Evolutionary conservation across 1,140 invertebrate species (phyloP).

Genomic region (Aphidius ervi): DNA sequence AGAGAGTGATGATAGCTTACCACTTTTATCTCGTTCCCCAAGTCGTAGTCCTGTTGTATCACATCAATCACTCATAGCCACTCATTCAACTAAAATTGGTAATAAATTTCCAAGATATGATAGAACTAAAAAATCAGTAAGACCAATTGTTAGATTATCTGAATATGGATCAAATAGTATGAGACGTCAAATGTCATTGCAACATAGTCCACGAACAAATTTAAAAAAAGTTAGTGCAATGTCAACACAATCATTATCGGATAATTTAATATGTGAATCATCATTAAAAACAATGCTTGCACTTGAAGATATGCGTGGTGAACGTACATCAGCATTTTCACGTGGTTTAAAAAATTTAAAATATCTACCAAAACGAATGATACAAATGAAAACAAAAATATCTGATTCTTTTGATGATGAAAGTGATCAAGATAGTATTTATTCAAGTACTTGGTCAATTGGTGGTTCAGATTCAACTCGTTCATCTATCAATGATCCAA

Average conservation of each 20-base stretch:
- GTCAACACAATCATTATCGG: conserved; percentile 36
- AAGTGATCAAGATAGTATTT: conserved; percentile 33
- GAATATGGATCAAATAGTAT: conserved; percentile 22
- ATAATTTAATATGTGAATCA: conserved; percentile 40
- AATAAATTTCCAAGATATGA: conserved; percentile 30
- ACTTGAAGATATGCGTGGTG: conserved; percentile 57
- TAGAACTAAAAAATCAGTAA: conserved; percentile 22
- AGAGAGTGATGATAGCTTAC: conserved; percentile 38
- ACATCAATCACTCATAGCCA: conserved; percentile 20
- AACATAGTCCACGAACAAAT: conserved; percentile 12
- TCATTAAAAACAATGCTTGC: conserved; percentile 51
- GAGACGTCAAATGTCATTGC: conserved; percentile 23
- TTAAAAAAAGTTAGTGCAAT: conserved; percentile 19
- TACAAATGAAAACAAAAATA: conserved; percentile 46
- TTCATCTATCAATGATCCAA: conserved; percentile 29
- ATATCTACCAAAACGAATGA: conserved; percentile 51
- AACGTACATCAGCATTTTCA: conserved; percentile 47
- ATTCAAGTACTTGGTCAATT: conserved; percentile 36
- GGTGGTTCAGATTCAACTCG: conserved; percentile 31
- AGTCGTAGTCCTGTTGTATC: conserved; percentile 9
- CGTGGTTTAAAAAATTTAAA: conserved; percentile 56
- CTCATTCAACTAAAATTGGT: conserved; percentile 28
- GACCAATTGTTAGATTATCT: conserved; percentile 25
- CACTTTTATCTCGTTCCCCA: conserved; percentile 30
- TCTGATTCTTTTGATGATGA: conserved; percentile 46